Percentiles rank a stretch among this genome's conserved stretches.
Conservation (phyloP, 2,888 invertebrate genomes). For the Seira sanloemensis region DNA sequence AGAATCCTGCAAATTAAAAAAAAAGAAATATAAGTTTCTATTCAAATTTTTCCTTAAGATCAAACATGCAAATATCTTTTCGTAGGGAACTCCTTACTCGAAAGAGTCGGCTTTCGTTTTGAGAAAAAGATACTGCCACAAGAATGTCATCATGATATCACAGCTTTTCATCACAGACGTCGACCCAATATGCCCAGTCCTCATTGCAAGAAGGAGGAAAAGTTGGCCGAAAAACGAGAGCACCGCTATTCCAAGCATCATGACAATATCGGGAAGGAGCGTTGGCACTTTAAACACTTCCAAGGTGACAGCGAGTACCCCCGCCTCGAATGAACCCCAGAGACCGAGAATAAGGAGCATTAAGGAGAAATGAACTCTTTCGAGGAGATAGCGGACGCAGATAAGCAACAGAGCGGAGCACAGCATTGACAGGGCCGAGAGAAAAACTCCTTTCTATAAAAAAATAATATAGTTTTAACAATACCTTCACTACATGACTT, state of each 20-base stretch:
- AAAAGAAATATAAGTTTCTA: background rate
- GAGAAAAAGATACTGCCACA: constrained; percentile 68
- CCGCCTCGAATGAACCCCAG: constrained; percentile 64
- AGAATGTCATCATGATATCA: constrained; percentile 65
- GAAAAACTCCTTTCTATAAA: constrained; percentile 56
- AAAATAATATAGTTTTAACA: background rate
- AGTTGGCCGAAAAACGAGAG: constrained; percentile 66
- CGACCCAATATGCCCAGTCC: constrained; percentile 66
- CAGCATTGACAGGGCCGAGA: constrained; percentile 60
- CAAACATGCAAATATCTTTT: too few species aligned
- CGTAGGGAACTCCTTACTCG: too few species aligned
- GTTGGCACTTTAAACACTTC: constrained; percentile 60
- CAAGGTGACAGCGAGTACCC: constrained; percentile 43
- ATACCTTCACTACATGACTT: too few species aligned
- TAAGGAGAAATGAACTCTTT: constrained; percentile 64
- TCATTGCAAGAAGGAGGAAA: constrained; percentile 64
- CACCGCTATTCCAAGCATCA: constrained; percentile 49
- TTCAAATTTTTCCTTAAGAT: too few species aligned
- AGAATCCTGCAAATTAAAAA: constrained; percentile 30
- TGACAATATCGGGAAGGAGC: constrained; percentile 45
- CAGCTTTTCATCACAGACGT: constrained; percentile 63
- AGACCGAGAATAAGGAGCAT: constrained; percentile 56
- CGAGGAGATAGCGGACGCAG: constrained; percentile 61
- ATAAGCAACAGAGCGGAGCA: constrained; percentile 63
- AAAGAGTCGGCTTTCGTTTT: constrained; percentile 60